Conservation (phyloP, 2,888 invertebrate genomes). For the Myathropa florea region DNA sequence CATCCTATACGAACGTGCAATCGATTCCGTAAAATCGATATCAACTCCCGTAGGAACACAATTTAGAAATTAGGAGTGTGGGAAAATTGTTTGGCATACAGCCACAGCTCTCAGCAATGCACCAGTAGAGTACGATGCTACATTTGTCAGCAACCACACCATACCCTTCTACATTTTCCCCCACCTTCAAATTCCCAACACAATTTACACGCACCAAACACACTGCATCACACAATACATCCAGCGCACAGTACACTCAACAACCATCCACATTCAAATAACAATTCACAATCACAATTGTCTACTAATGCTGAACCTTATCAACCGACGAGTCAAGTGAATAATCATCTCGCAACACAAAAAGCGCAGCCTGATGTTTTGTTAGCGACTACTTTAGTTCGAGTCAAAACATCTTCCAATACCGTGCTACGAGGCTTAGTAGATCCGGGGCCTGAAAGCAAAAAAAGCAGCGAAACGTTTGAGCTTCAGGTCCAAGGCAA, state of each 20-base stretch:
- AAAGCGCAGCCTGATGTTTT: not conserved
- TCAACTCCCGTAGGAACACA: too few relatives aligned
- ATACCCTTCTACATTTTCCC: not conserved
- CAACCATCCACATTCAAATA: not conserved
- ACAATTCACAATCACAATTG: not conserved
- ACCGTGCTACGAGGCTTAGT: conserved; percentile 4
- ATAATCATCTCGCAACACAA: conserved; percentile 2
- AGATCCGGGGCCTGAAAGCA: conserved; percentile 13
- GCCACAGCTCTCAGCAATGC: too few relatives aligned
- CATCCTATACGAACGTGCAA: conserved; percentile 4
- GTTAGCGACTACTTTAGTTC: conserved; percentile 7
- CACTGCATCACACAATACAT: conserved; percentile 9
- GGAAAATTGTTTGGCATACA: too few relatives aligned
- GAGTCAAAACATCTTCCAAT: not conserved
- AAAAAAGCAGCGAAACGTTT: conserved; percentile 3
- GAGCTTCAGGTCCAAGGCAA: not conserved
- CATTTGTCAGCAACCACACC: too few relatives aligned
- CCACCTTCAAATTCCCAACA: not conserved
- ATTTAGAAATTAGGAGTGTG: too few relatives aligned
- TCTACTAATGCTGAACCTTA: not conserved
- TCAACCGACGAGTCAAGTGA: conserved; percentile 5
- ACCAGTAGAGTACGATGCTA: too few relatives aligned
- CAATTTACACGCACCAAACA: not conserved
- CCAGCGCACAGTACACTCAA: not conserved
- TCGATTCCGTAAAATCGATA: not conserved